Conservation (phyloP, 2,888 invertebrate species). For the Congeria kusceri region DNA sequence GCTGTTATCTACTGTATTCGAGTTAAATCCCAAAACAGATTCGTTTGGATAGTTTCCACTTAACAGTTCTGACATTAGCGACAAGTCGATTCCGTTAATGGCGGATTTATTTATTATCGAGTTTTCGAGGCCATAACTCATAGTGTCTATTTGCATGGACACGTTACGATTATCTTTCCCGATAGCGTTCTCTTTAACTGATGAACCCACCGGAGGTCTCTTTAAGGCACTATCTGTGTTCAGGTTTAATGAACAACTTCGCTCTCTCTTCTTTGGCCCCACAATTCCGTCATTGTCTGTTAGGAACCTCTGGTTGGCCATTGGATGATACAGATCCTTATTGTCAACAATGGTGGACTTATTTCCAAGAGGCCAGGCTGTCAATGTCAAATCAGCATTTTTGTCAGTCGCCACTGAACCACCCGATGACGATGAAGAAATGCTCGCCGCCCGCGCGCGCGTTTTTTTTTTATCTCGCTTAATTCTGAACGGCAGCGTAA, state of each 20-base stretch:
- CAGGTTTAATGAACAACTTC: slow-evolving; percentile 61
- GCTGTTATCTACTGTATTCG: slow-evolving; percentile 1
- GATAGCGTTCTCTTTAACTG: slow-evolving; percentile 25
- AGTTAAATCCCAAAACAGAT: no score
- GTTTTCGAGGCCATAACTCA: no score
- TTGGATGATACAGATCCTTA: slow-evolving; percentile 54
- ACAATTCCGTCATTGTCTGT: slow-evolving; percentile 43
- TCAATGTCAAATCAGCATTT: slow-evolving; percentile 44
- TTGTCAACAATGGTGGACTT: slow-evolving; percentile 49
- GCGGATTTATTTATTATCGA: background rate
- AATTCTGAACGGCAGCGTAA: slow-evolving; percentile 60
- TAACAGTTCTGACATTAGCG: slow-evolving; percentile 11
- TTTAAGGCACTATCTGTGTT: slow-evolving; percentile 42
- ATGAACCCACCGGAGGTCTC: slow-evolving; percentile 28
- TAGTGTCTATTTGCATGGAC: slow-evolving; percentile 50
- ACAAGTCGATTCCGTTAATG: slow-evolving; percentile 13
- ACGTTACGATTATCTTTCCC: slow-evolving; percentile 52
- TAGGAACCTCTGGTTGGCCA: slow-evolving; percentile 48
- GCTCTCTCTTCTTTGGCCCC: slow-evolving; percentile 42
- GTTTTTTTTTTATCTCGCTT: slow-evolving; percentile 47
- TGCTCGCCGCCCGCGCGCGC: slow-evolving; percentile 47
- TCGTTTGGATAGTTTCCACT: background rate
- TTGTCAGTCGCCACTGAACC: slow-evolving; percentile 52
- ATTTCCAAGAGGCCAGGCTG: slow-evolving; percentile 61
- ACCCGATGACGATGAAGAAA: slow-evolving; percentile 63